These are phyloP conservation scores for Parapsyche elsis DNA, from an alignment of 1,140 invertebrate genomes.

Conservation along the genomic window DNA sequence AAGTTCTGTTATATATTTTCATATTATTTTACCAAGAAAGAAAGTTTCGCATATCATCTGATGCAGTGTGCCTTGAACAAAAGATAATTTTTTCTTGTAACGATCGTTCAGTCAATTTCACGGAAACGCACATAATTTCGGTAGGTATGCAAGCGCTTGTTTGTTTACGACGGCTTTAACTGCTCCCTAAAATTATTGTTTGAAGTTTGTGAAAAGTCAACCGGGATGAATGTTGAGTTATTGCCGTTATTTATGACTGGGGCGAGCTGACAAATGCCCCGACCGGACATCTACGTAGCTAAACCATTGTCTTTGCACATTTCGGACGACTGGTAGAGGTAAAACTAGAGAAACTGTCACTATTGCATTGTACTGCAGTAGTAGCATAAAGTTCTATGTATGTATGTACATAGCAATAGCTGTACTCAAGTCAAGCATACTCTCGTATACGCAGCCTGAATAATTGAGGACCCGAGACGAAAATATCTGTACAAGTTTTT, in stretches of 20 bases:
- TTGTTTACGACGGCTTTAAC: conserved; percentile 42
- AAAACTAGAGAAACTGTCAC: neutral
- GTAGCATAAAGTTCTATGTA: no score
- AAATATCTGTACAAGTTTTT: no score
- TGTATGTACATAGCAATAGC: neutral
- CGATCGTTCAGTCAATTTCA: neutral
- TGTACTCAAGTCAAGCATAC: neutral
- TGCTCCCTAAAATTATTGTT: conserved; percentile 36
- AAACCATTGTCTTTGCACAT: neutral
- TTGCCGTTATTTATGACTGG: conserved; percentile 26
- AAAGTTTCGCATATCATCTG: neutral
- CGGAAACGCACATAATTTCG: neutral
- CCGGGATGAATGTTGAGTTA: conserved; percentile 7
- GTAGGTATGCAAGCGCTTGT: conserved; percentile 42
- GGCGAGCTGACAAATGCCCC: neutral
- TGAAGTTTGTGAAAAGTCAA: conserved; percentile 6
- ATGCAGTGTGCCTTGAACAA: neutral
- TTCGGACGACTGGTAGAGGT: neutral
- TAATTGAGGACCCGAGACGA: no score
- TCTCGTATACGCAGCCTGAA: no score
- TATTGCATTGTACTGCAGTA: neutral
- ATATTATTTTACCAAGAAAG: neutral
- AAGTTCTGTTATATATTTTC: neutral
- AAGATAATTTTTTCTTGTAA: neutral
- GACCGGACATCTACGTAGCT: neutral